Conservation (phyloP, 2,888 invertebrate species). For the Eudemis profundana region DNA sequence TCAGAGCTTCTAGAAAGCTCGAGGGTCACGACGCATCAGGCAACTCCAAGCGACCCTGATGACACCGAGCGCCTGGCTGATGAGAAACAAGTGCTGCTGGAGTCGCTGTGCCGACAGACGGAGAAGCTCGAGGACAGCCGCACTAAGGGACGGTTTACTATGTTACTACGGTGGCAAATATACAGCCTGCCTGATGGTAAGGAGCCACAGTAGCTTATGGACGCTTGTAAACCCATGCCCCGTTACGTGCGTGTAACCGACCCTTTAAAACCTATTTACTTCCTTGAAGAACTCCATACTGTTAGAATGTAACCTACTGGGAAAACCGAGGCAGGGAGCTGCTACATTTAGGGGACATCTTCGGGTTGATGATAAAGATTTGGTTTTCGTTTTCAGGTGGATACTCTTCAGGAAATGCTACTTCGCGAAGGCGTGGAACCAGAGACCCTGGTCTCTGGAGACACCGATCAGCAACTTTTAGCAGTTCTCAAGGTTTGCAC, state of each 20-base stretch:
- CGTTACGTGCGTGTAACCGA: too few species aligned
- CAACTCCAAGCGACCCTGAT: too few species aligned
- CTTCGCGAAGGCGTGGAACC: conserved; percentile 89
- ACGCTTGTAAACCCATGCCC: too few species aligned
- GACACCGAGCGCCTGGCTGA: conserved; percentile 94
- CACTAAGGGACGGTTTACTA: conserved; percentile 83
- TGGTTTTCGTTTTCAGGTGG: conserved; percentile 85
- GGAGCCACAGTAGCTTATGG: too few species aligned
- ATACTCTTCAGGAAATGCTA: conserved; percentile 92
- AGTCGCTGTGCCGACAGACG: conserved; percentile 96
- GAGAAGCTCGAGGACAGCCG: conserved; percentile 95
- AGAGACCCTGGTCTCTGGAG: conserved; percentile 88
- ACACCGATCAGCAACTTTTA: conserved; percentile 92
- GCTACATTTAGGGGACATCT: too few species aligned
- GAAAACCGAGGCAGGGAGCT: too few species aligned
- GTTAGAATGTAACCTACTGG: too few species aligned
- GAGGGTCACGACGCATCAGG: conserved; percentile 95
- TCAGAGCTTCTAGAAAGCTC: too few species aligned
- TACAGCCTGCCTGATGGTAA: too few species aligned
- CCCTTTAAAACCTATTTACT: too few species aligned
- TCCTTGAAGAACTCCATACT: neutral
- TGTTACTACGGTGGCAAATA: too few species aligned
- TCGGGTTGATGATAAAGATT: too few species aligned
- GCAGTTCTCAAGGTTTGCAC: conserved; percentile 90
- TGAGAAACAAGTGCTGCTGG: conserved; percentile 95